Conservation (phyloP, 2,113 vertebrate species). For the Nothobranchius furzeri region DNA sequence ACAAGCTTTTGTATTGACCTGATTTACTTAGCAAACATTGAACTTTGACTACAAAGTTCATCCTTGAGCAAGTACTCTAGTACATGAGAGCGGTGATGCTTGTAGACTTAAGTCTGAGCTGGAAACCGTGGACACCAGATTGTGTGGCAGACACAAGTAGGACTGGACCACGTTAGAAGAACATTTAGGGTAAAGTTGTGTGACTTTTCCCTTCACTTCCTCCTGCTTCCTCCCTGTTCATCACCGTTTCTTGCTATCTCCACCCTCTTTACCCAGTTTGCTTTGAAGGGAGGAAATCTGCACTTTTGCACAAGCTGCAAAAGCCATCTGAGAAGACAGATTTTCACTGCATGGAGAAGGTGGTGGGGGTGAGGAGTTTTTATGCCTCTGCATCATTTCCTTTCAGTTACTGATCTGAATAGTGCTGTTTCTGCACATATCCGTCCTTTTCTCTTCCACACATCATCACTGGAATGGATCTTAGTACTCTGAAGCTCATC, state of each 20-base stretch:
- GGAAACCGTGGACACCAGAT: neutral
- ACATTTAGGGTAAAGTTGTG: slow-evolving; percentile 1
- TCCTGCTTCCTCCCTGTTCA: slow-evolving; percentile 51
- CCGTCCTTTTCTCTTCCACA: neutral
- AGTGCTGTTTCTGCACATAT: slow-evolving; percentile 9
- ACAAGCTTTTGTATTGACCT: no score
- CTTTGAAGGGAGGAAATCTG: slow-evolving; percentile 82
- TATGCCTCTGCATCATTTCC: slow-evolving; percentile 71
- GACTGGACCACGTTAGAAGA: neutral
- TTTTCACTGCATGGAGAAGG: slow-evolving; percentile 57
- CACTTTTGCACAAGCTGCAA: slow-evolving; percentile 65
- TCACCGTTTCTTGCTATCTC: slow-evolving; percentile 35
- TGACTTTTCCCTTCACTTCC: slow-evolving; percentile 30
- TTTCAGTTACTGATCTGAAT: slow-evolving; percentile 36
- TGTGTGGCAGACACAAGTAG: no score
- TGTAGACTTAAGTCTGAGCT: neutral
- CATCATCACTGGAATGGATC: slow-evolving; percentile 41
- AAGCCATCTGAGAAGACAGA: slow-evolving; percentile 44
- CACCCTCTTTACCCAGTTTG: slow-evolving; percentile 32
- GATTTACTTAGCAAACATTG: no score
- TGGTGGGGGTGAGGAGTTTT: slow-evolving; percentile 46
- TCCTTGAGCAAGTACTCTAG: no score
- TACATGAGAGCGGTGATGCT: no score
- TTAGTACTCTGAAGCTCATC: slow-evolving; percentile 20
- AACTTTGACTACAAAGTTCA: no score